Evolutionary conservation across 2,113 vertebrate species (phyloP), one percentile per base, ranked within the genome.

Genomic region (Diadophis punctatus): DNA sequence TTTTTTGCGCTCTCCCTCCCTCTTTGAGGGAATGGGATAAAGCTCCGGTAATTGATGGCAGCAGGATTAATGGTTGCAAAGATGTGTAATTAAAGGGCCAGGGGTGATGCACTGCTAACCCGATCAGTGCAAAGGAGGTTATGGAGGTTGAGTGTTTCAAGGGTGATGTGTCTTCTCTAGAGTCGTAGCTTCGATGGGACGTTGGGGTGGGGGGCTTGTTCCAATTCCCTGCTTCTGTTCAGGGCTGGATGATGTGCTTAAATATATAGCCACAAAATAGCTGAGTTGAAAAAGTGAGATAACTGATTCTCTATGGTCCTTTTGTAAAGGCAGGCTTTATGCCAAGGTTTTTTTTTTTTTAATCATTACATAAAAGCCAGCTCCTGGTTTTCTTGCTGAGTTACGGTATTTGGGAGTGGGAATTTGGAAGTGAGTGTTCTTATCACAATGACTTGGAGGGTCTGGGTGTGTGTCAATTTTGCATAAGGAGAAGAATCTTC

Each of bases 71-170:
- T 91, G 95, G 94, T 92, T 90, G 88, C 91, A 88, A 94, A 88
- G 90, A 93, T 85, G 91, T 86, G 94, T 92, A 90, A 94, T 95
- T 95, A 95, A 95, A 94, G 92, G 92, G 96, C 94, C 93, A 95
- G 94, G 94, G 95, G 92, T 92, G 95, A 93, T 0, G 90, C 0
- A 89, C 93, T 6, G 93, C 2, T 46, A 46, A 93, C 88, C 30
- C 0, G 86, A 0, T 90, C 93, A 1, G 48, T 0, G 58, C 20
- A 0, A 12, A 2, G 93, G 89, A 63, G 94, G 94, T 93, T 87
- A 30, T 53, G 16, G 87, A 7, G 95, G 93, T 95, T 94, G 95
- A 94, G 96, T 85, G 88, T 68, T 94, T 51, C 2, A 91, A 92
- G 93, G 94, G 94, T 90, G 48, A 93, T 1, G 27, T 90, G 86